Percentiles rank a stretch among this genome's conserved stretches.
Evolutionary conservation across 2,797 vertebrate genomes (phyloP).

Genomic region (Pteronotus mesoamericanus): DNA sequence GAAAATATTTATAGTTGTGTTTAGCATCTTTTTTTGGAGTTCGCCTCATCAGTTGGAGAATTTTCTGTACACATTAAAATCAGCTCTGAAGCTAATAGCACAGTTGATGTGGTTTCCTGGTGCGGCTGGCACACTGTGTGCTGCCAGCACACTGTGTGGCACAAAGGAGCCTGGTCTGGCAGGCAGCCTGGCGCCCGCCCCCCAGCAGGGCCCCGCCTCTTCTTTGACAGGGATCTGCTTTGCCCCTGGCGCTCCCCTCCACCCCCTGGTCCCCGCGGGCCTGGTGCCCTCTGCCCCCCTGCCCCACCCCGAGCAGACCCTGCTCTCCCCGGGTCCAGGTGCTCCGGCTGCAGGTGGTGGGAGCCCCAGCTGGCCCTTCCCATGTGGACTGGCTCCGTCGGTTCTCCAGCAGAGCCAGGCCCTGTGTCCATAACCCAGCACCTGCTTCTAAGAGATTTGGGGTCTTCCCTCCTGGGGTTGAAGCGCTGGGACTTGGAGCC

Average conservation of each 20-base stretch:
- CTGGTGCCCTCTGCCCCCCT: no score
- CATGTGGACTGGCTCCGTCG: fast-evolving
- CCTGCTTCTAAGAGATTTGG: background rate
- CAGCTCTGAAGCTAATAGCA: background rate
- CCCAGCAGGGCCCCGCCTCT: fast-evolving
- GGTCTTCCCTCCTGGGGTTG: no score
- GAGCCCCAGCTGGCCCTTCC: background rate
- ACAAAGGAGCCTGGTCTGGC: background rate
- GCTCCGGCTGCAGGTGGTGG: fast-evolving
- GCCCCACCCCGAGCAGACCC: background rate
- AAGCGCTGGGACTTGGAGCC: background rate
- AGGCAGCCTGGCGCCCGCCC: fast-evolving
- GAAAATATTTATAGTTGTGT: slow-evolving; percentile 26
- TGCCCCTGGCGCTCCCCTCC: fast-evolving
- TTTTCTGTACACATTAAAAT: background rate
- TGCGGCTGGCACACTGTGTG: fast-evolving
- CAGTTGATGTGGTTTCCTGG: no score
- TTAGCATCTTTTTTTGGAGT: background rate
- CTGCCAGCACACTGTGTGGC: background rate
- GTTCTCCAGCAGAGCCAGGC: background rate
- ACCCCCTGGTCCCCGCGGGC: background rate
- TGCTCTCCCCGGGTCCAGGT: background rate
- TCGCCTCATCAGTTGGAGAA: background rate
- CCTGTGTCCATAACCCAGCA: background rate
- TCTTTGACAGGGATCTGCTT: background rate